These are phyloP conservation scores for Formica exsecta DNA, from an alignment of 1,140 invertebrate species.

Conservation along the genomic window DNA sequence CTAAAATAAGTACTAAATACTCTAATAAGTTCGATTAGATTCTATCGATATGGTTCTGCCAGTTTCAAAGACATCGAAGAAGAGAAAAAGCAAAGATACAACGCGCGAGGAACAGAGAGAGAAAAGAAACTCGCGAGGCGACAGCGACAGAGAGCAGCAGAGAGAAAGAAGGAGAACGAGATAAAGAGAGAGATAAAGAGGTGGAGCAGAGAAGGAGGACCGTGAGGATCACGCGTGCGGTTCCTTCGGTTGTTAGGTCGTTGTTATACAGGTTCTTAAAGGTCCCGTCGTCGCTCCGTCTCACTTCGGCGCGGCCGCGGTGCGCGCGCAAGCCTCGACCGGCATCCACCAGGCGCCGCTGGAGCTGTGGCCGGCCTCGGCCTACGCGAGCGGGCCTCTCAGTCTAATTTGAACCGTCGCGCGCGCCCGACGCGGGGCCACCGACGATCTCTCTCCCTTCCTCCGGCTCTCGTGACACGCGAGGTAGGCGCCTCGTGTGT, in stretches of 20 bases:
- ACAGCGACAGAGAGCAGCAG: not conserved
- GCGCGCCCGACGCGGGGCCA: constrained; percentile 83
- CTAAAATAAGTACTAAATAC: too few species aligned
- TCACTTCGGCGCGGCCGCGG: constrained; percentile 57
- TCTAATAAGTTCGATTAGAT: too few species aligned
- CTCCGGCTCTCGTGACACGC: constrained; percentile 77
- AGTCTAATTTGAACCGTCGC: constrained; percentile 87
- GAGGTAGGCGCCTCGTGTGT: constrained; percentile 71
- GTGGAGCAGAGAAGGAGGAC: constrained; percentile 15
- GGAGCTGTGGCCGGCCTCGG: constrained; percentile 84
- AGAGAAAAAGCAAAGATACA: constrained; percentile 1
- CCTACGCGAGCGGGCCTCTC: constrained; percentile 83
- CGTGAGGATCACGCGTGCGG: constrained; percentile 75
- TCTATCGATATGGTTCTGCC: too few species aligned
- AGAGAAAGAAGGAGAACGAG: not conserved
- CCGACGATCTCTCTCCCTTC: constrained; percentile 80
- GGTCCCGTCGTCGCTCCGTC: constrained; percentile 69
- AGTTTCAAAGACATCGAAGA: not conserved
- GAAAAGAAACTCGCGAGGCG: not conserved
- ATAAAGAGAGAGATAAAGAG: constrained; percentile 5
- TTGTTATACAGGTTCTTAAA: constrained; percentile 82
- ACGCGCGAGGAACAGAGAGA: constrained; percentile 7
- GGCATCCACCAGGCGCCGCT: constrained; percentile 85
- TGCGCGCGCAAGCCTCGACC: constrained; percentile 85
- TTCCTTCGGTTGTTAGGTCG: constrained; percentile 79